Percentiles rank a stretch among this genome's conserved stretches.
Evolutionary conservation across 2,113 vertebrate genomes (phyloP).

Genomic region (Podiceps cristatus): DNA sequence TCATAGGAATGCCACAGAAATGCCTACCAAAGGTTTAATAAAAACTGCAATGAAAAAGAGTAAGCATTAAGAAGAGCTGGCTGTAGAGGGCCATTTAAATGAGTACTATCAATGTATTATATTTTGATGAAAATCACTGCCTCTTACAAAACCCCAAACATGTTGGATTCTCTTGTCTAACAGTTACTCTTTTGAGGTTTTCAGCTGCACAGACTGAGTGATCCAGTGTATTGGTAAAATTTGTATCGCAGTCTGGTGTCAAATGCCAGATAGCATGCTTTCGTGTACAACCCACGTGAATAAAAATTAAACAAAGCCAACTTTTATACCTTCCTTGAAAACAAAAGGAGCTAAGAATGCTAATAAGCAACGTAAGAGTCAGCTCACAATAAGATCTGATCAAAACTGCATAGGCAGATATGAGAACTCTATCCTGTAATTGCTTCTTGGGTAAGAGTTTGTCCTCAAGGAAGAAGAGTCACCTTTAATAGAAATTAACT

Average conservation of each 20-base stretch:
- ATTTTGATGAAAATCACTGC: neutral
- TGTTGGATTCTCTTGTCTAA: neutral
- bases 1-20: neutral
- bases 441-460: neutral
- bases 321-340: neutral
- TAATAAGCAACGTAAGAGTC: neutral
- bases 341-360: neutral
- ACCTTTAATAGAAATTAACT: neutral
- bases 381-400: neutral
- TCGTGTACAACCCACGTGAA: neutral
- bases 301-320: neutral
- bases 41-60: neutral
- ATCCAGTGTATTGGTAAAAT: neutral
- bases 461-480: neutral
- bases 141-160: neutral
- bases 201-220: neutral
- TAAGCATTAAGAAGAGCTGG: neutral
- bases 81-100: neutral
- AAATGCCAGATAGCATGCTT: neutral
- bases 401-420: neutral
- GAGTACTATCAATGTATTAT: neutral
- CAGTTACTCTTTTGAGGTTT: neutral
- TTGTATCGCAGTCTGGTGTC: neutral
- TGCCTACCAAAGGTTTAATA: neutral
- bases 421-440: neutral